Conservation (phyloP, 2,113 vertebrate genomes). For the Cricetomys ansorgei region DNA sequence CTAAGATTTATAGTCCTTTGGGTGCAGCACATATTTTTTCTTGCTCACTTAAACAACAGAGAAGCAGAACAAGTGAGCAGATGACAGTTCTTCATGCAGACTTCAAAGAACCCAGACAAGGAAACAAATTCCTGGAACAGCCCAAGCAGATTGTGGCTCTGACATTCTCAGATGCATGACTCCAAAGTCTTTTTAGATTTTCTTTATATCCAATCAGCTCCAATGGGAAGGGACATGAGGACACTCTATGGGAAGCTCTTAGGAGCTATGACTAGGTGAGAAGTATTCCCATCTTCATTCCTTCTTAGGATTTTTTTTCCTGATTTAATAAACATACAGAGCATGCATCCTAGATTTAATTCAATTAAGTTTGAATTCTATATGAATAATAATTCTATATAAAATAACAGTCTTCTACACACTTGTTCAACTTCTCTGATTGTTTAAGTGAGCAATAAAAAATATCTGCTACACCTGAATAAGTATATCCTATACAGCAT, state of each 20-base stretch:
- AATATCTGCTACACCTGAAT: too few relatives aligned
- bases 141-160: not conserved
- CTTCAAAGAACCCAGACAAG: not conserved
- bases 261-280: not conserved
- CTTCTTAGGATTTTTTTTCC: not conserved
- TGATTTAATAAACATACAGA: not conserved
- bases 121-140: not conserved
- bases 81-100: not conserved
- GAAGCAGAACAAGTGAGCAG: not conserved
- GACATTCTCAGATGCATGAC: not conserved
- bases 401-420: too few relatives aligned
- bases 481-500: not conserved
- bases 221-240: fast-evolving
- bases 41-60: not conserved
- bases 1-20: not conserved
- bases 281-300: not conserved
- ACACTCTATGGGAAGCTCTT: fast-evolving
- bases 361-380: not conserved
- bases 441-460: too few relatives aligned
- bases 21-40: not conserved
- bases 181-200: not conserved
- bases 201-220: not conserved
- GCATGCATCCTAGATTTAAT: not conserved
- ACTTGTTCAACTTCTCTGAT: too few relatives aligned
- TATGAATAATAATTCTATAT: not conserved